Conservation (phyloP, 2,888 invertebrate species). For the Teleiodes luculella region DNA sequence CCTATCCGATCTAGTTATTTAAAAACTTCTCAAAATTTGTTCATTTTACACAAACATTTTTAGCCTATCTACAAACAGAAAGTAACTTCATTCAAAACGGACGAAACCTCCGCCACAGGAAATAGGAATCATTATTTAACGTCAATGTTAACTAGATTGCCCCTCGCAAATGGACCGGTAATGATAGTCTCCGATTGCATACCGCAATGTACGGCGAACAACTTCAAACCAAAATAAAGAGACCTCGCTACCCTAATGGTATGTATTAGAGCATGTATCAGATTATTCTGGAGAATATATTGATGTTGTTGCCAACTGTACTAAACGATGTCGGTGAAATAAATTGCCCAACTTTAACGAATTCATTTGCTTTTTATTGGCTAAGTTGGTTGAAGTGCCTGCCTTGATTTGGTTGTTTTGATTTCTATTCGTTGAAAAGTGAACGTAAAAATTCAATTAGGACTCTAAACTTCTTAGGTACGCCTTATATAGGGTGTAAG, state of each 20-base stretch:
- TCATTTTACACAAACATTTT: slow-evolving; percentile 1
- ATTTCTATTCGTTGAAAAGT: neutral
- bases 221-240: neutral
- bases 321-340: slow-evolving; percentile 16
- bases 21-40: neutral
- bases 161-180: slow-evolving; percentile 66
- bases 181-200: slow-evolving; percentile 52
- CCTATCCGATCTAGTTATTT: neutral
- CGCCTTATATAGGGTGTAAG: too few species aligned
- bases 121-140: slow-evolving; percentile 72
- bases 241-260: too few species aligned
- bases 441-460: neutral
- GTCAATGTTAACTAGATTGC: slow-evolving; percentile 69
- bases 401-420: slow-evolving; percentile 4
- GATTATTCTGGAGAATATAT: neutral
- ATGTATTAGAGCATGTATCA: too few species aligned
- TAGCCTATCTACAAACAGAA: neutral
- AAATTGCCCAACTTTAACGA: slow-evolving; percentile 18
- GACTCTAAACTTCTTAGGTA: too few species aligned
- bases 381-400: slow-evolving; percentile 2
- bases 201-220: slow-evolving; percentile 22
- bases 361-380: slow-evolving; percentile 20
- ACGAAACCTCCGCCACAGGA: slow-evolving; percentile 32
- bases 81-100: neutral
- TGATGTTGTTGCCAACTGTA: neutral